Percentiles rank a stretch among this genome's conserved stretches.
Evolutionary conservation across 2,888 invertebrate genomes (phyloP).

Genomic region (Pterobdella sp.): DNA sequence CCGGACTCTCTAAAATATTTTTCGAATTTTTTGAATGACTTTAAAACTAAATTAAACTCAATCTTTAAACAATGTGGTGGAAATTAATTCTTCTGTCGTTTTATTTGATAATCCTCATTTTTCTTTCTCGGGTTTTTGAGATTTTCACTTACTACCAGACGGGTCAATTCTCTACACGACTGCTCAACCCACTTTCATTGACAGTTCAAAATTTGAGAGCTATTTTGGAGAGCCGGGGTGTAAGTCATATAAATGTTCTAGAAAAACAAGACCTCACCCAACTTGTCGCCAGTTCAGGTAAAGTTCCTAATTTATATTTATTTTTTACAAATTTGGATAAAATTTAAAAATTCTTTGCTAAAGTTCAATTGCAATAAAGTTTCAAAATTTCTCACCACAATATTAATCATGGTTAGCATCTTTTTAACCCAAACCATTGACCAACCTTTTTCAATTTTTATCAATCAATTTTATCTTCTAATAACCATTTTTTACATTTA

Average conservation of each 20-base stretch:
- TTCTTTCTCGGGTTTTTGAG: conserved; percentile 50
- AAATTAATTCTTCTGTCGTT: conserved; percentile 48
- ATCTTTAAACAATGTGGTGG: conserved; percentile 43
- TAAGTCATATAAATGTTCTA: conserved; percentile 50
- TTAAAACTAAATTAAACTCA: background rate
- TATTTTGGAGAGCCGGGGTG: conserved; percentile 50
- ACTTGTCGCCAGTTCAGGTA: conserved; percentile 51
- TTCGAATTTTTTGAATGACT: background rate
- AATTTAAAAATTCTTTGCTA: too few relatives aligned
- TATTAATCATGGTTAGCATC: too few relatives aligned
- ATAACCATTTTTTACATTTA: too few relatives aligned
- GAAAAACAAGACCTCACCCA: conserved; percentile 51
- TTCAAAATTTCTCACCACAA: too few relatives aligned
- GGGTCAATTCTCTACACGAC: conserved; percentile 44
- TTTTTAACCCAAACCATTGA: too few relatives aligned
- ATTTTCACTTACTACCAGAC: conserved; percentile 49
- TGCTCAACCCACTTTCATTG: conserved; percentile 51
- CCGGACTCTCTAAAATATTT: background rate
- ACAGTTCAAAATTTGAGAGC: conserved; percentile 51
- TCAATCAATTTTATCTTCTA: too few relatives aligned
- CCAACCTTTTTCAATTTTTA: too few relatives aligned
- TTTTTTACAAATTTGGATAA: background rate
- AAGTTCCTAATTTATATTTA: background rate
- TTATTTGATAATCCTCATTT: conserved; percentile 48
- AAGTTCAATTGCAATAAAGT: too few relatives aligned